Base-by-base conservation (phyloP, 2,797 vertebrate genomes). In the Ara ararauna region DNA sequence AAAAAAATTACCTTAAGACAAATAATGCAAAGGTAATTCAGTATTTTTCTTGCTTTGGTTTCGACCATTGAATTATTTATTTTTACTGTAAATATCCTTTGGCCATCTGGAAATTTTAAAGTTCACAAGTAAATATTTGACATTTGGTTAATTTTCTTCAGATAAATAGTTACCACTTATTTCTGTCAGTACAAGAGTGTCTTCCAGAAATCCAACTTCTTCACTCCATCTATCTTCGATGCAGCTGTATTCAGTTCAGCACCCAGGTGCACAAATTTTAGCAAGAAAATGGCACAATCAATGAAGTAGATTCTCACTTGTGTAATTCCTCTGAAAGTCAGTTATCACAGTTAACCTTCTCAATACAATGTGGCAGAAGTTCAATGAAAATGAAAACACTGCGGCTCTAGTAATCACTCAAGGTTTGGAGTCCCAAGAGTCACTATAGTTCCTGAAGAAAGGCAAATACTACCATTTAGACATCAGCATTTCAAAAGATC, bases 321-420 rank as follows among this genome's bases (percentile, higher is more conserved):
- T 76, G 22, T 56, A 64, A 89, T 77, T 95, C 42, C 24, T 44
- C 3, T 34, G 86, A 92, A 87, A 96, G 71, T 8, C 4, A 50
- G 42, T 73, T 87, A 95, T 92, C 51, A 84, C 67, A 84, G 45
- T 91, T 96, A 96, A 96, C 71, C 36, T 97, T 95, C 83, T 92
- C 71, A 83, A 83, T 21, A n/a, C n/a, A 38, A 75, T 89, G 29
- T 76, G 70, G 80, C 64, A 94, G 78, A 81, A 91, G 48, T 85
- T 96, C 90, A 96, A 53, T 76, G 80, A 88, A 94, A 88, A 90
- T 78, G 93, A 92, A 88, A 92, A 89, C 80, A 82, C 68, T 67
- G 56, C 27, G 91, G 61, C 56, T 90, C 87, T 54, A 80, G 71
- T n/a, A 78, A 83, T 14, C 81, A 96, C 50, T 88, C 65, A 68